Percentiles rank a stretch among this genome's conserved stretches.
Evolutionary conservation across 1,140 invertebrate genomes (phyloP).

Genomic region (Colletes gigas): DNA sequence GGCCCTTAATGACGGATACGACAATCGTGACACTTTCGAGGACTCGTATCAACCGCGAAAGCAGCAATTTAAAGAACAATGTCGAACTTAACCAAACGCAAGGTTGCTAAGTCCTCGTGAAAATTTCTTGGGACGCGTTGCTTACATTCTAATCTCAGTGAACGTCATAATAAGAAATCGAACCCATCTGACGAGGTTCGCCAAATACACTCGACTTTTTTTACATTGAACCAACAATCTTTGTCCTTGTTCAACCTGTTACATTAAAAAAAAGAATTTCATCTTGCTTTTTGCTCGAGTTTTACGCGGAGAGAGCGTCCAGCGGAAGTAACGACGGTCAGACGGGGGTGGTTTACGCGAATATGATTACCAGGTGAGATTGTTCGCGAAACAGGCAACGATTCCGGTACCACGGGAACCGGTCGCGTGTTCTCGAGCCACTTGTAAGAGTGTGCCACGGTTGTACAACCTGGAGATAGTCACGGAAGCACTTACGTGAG

Average conservation of each 20-base stretch:
- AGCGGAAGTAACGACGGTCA: conserved; percentile 10
- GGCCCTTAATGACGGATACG: not conserved
- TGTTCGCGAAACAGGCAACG: not conserved
- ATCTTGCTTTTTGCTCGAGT: not conserved
- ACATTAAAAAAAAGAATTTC: no score
- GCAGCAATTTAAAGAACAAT: no score
- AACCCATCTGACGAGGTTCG: no score
- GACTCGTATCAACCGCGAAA: not conserved
- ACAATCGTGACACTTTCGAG: not conserved
- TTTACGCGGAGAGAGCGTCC: not conserved
- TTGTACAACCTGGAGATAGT: conserved; percentile 55
- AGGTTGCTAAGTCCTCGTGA: no score
- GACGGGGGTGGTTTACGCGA: conserved; percentile 14
- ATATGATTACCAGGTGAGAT: conserved; percentile 26
- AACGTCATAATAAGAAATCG: no score
- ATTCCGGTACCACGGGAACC: conserved; percentile 20
- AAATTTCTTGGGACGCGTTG: no score
- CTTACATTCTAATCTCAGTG: no score
- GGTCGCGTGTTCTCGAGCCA: conserved; percentile 58
- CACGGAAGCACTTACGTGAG: conserved; percentile 62
- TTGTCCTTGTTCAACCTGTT: no score
- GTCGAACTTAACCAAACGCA: no score
- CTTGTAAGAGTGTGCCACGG: conserved; percentile 53
- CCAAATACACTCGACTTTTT: no score
- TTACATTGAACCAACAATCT: no score